Base-by-base conservation (phyloP, 2,888 invertebrate genomes). In the Melolontha melolontha region DNA sequence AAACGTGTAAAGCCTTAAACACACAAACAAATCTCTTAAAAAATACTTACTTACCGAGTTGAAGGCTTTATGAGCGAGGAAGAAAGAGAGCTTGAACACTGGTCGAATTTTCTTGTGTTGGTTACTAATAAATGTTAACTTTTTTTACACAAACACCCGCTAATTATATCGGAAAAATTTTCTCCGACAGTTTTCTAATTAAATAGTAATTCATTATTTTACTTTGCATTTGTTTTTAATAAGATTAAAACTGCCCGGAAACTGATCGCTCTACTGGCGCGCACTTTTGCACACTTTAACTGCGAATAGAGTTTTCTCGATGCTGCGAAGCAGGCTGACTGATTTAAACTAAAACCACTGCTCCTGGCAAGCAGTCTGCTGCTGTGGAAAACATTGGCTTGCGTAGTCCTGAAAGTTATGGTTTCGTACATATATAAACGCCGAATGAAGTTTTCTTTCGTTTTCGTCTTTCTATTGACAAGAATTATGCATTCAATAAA, bases 291-390 rank as follows among this genome's bases (percentile, higher is more conserved):
- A 34, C 34, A 34, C 34, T 34, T 34, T 34, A 5, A 34, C 10
- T 29, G 40, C 54, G 54, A 5, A 54, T 54, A 16, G 47, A 29
- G 47, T 62, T 62, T 62, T 34, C 34, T 34, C 59, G 59, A 47
- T 62, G 59, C 34, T 62, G 47, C 59, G 59, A 47, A 47, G 34
- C 11, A 39, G 47, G 47, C 47, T 22, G 59, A 62, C 59, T 62
- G 59, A 47, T 62, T 62, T 62, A 62, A 62, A 62, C 59, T 62
- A 62, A 62, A 47, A 47, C 34, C 47, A 47, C 29, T 39, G 47
- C 47, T 62, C 47, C 59, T 59, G 16, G 59, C 59, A 14, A 34
- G 59, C 59, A 34, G 34, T 62, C 47, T 29, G 34, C 39, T 42
- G 47, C 14, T 29, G 29, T 62, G 47, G 47, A 59, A 59, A 59